phyloP scores from a whole-genome alignment of 1,140 invertebrate species.

The Neotoxoptera formosana region DNA sequence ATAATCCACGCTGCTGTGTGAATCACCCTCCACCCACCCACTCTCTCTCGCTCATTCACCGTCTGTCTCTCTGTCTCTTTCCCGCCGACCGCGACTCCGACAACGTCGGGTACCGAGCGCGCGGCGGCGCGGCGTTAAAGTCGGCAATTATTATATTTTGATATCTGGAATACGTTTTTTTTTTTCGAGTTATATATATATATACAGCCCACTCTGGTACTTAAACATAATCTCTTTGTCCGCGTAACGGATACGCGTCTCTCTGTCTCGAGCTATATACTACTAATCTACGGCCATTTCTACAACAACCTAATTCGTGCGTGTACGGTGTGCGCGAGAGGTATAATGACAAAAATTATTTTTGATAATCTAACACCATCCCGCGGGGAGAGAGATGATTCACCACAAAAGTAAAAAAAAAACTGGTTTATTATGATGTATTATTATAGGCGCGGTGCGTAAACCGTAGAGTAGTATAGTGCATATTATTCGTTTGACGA shows the following conservation, averaged over 20 bases:
- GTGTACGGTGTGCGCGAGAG: background rate
- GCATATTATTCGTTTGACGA: background rate
- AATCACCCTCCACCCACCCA: background rate
- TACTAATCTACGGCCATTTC: background rate
- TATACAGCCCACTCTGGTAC: background rate
- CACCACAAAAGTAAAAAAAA: background rate
- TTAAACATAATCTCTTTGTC: background rate
- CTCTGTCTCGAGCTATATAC: background rate
- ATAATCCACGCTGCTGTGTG: conserved; percentile 4
- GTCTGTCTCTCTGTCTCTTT: background rate
- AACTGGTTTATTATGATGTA: background rate
- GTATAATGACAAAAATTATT: background rate
- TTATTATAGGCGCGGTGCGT: too few relatives aligned
- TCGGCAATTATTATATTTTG: background rate
- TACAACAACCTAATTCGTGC: background rate
- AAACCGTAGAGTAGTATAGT: background rate
- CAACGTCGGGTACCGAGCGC: background rate
- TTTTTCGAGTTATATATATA: background rate
- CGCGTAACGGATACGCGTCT: background rate
- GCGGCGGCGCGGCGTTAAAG: background rate
- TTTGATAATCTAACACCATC: background rate
- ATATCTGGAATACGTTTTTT: background rate
- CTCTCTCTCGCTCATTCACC: too few relatives aligned
- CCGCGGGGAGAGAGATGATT: background rate
- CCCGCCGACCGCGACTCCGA: background rate